Conservation (phyloP, 2,113 vertebrate genomes). For the Isichthys henryi region DNA sequence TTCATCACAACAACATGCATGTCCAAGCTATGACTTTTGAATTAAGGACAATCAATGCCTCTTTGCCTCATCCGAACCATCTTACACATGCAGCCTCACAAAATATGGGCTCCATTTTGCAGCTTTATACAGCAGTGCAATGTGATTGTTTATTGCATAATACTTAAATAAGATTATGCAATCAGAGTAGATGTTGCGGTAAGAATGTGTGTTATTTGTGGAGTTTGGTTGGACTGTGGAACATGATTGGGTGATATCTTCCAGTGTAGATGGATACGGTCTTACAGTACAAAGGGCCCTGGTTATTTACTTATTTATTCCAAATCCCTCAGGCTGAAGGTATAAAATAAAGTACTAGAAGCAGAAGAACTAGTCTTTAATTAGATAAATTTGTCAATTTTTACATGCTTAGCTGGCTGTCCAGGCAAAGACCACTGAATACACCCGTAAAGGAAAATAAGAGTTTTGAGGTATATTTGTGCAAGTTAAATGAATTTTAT, state of each 20-base stretch:
- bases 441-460: neutral
- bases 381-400: neutral
- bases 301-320: neutral
- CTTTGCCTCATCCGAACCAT: neutral
- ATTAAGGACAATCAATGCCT: neutral
- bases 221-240: neutral
- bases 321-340: neutral
- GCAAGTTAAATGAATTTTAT: neutral
- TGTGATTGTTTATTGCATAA: neutral
- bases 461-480: neutral
- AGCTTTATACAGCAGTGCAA: neutral
- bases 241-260: neutral
- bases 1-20: neutral
- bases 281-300: neutral
- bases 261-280: neutral
- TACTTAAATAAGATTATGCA: neutral
- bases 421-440: neutral
- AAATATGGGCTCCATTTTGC: neutral
- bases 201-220: neutral
- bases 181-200: neutral
- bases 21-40: neutral
- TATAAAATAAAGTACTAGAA: neutral
- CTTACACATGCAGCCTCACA: neutral
- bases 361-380: neutral
- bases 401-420: neutral